Base-by-base conservation (phyloP, 2,797 vertebrate species). In the Leptoclinus maculatus region DNA sequence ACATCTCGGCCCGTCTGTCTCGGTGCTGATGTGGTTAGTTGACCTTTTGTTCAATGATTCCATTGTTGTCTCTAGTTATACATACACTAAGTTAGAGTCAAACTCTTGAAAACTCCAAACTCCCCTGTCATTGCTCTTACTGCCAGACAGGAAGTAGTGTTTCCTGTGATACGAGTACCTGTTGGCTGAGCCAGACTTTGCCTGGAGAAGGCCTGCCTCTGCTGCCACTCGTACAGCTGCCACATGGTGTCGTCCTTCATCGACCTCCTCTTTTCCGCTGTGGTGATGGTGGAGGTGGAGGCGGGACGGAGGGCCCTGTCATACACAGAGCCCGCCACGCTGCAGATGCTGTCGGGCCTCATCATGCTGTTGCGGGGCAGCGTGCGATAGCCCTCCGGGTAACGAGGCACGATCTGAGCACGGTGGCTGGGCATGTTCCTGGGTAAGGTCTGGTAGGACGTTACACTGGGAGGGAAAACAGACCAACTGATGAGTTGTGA, bases 171-270 rank as follows among this genome's bases (percentile, higher is more conserved):
- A 4, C 58, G 6, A 2, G 11, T 80, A 93, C 92, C 93, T 88
- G 90, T 34, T 1, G 92, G 91, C 38, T 29, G 91, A 34, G 91
- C 91, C 69, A 92, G 69, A 62, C 90, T 95, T 43, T 97, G 97
- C 68, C 95, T 96, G 65, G 94, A 95, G 80, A 95, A 97, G 69
- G 97, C 96, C 92, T 99, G 98, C 6, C 98, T 95, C 83, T 99
- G 98, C 88, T 99, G 98, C 98, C 98, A 99, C 66, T 99, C 98
- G 0, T 98, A 99, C 47, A 99, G 96, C 94, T 99, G 98, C 98
- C 98, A 99, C 97, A 99, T 98, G 0, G 98, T 99, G 94, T 99
- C 98, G 0, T 98, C 98, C 2, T 97, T 89, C 93, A 99, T 95
- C 0, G 98, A 99, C 25, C 96, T 83, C 49, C 97, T 93, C 83